Conservation (phyloP, 2,888 invertebrate genomes). For the Magallana nippona region DNA sequence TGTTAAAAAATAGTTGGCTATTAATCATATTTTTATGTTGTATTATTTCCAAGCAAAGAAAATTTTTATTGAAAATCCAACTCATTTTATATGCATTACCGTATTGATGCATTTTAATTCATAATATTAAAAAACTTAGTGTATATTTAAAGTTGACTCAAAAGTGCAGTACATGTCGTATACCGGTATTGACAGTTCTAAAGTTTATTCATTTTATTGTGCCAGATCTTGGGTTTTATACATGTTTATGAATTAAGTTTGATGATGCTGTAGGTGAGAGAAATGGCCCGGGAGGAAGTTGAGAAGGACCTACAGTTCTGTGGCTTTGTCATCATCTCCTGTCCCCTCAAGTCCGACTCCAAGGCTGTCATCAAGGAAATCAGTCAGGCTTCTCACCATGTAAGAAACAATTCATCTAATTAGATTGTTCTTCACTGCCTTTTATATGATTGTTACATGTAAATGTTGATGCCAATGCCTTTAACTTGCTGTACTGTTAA, state of each 20-base stretch:
- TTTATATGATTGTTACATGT: neutral
- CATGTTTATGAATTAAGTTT: neutral
- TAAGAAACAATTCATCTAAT: conserved; percentile 76
- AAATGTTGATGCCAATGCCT: neutral
- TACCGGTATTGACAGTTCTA: too few species aligned
- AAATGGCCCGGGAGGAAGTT: conserved; percentile 91
- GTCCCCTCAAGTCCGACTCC: conserved; percentile 97
- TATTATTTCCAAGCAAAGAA: too few species aligned
- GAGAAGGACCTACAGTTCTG: conserved; percentile 94
- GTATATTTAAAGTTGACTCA: too few species aligned
- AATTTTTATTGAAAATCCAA: too few species aligned
- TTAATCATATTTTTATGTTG: too few species aligned
- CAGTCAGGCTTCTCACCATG: conserved; percentile 94
- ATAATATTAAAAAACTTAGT: too few species aligned
- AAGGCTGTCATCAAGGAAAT: conserved; percentile 97
- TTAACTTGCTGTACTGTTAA: neutral
- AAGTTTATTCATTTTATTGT: too few species aligned
- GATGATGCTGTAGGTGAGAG: conserved; percentile 82
- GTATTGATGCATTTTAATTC: too few species aligned
- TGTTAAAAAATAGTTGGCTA: too few species aligned
- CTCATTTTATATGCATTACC: too few species aligned
- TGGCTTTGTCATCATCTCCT: conserved; percentile 98
- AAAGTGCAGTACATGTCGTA: too few species aligned
- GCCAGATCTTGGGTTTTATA: too few species aligned
- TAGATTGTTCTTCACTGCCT: neutral